phyloP scores from a whole-genome alignment of 2,797 vertebrate species.

The Tapirus indicus region DNA sequence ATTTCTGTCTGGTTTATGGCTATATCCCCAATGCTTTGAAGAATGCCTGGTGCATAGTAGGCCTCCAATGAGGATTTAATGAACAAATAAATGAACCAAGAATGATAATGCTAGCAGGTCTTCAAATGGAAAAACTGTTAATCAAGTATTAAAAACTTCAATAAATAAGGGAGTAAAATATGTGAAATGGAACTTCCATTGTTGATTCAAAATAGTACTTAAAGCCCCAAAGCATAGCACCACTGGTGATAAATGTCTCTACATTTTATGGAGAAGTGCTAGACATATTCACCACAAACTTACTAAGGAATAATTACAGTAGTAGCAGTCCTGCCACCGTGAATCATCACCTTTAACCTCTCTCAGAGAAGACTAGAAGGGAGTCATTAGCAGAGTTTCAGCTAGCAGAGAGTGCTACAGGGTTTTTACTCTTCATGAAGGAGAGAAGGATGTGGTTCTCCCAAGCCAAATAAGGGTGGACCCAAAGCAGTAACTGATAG shows the following conservation, averaged over 20 bases:
- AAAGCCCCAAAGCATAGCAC: not conserved
- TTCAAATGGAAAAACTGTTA: not conserved
- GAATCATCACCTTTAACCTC: not conserved
- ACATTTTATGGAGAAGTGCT: not conserved
- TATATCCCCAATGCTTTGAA: not conserved
- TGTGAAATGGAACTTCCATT: not conserved
- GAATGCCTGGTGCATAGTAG: not conserved
- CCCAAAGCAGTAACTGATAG: not conserved
- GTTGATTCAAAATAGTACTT: not conserved
- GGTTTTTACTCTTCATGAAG: not conserved
- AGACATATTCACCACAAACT: not conserved
- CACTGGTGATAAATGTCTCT: not conserved
- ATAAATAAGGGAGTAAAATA: not conserved
- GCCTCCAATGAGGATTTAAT: slow-evolving; percentile 2
- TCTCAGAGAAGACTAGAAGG: not conserved
- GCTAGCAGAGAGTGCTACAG: not conserved
- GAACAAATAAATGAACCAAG: not conserved
- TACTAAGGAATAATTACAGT: not conserved
- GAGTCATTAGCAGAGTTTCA: not conserved
- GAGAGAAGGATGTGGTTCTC: not conserved
- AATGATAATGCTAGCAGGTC: not conserved
- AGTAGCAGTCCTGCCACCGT: not conserved
- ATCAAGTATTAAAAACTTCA: not conserved
- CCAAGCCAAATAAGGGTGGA: not conserved
- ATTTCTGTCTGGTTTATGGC: not conserved